phyloP scores from a whole-genome alignment of 2,797 vertebrate genomes.

The Brotula barbata region DNA sequence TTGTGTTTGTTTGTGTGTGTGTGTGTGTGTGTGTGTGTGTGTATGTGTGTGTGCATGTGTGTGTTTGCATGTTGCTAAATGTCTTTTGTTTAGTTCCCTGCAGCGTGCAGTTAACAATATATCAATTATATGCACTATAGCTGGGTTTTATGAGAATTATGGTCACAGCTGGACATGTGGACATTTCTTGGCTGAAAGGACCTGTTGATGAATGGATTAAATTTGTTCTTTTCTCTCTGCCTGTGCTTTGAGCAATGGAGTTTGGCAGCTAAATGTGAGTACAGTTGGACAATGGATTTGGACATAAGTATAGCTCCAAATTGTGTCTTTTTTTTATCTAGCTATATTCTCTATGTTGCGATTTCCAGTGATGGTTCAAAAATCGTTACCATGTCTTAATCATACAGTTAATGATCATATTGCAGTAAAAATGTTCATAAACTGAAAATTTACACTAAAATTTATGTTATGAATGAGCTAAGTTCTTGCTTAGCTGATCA shows the following conservation, averaged over 20 bases:
- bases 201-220: conserved; percentile 46
- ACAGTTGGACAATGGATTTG: conserved; percentile 16
- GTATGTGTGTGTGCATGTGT: conserved; percentile 1
- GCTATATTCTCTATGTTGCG: no score
- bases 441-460: no score
- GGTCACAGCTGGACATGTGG: conserved; percentile 54
- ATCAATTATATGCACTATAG: conserved; percentile 54
- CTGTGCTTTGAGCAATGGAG: conserved; percentile 3
- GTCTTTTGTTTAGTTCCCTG: conserved; percentile 42
- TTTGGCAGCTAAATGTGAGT: conserved; percentile 16
- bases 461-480: no score
- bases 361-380: no score
- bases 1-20: conserved; percentile 11
- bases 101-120: conserved; percentile 49
- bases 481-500: no score
- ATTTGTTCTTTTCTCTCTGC: conserved; percentile 12
- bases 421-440: background rate
- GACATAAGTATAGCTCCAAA: background rate
- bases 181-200: conserved; percentile 48
- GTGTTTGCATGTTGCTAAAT: conserved; percentile 20
- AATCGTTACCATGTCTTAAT: no score
- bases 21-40: conserved; percentile 3
- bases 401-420: background rate
- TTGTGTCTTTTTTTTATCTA: no score
- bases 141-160: conserved; percentile 48